Percentiles rank a stretch among this genome's conserved stretches.
Evolutionary conservation across 2,797 vertebrate genomes (phyloP).

Genomic region (Aplochiton taeniatus): DNA sequence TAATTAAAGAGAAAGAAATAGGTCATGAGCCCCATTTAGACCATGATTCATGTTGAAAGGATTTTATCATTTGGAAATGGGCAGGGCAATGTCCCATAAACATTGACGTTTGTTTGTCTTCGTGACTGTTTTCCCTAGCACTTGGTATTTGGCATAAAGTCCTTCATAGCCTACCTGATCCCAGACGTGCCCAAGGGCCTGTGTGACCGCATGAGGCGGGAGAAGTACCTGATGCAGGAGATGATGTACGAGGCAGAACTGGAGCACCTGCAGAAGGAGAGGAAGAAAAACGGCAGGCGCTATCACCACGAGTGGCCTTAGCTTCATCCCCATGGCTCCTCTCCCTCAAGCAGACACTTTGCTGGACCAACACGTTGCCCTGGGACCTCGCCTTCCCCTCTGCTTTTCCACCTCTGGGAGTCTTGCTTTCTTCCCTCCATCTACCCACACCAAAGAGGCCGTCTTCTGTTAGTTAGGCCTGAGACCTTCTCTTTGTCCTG

Average conservation of each 20-base stretch:
- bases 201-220: conserved; percentile 94
- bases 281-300: conserved; percentile 92
- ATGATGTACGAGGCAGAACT: conserved; percentile 99
- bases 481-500: conserved; percentile 17
- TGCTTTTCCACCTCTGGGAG: conserved; percentile 57
- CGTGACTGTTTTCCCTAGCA: too few relatives aligned
- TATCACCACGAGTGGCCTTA: conserved; percentile 99
- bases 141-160: conserved; percentile 98
- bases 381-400: conserved; percentile 13
- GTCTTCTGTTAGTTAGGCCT: conserved; percentile 18
- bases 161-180: conserved; percentile 98
- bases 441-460: conserved; percentile 71
- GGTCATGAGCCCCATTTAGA: neutral
- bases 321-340: conserved; percentile 41
- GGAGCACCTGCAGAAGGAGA: conserved; percentile 93
- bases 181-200: conserved; percentile 97
- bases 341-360: conserved; percentile 22
- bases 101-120: too few relatives aligned
- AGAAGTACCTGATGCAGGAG: conserved; percentile 98
- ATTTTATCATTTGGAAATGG: conserved; percentile 19
- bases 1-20: neutral
- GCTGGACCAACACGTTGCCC: conserved; percentile 23
- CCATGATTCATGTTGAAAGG: conserved; percentile 14
- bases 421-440: conserved; percentile 67
- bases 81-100: conserved; percentile 1